Percentiles rank a stretch among this genome's conserved stretches.
phyloP scores from a whole-genome alignment of 2,888 invertebrate genomes.

The Heliconius sara region DNA sequence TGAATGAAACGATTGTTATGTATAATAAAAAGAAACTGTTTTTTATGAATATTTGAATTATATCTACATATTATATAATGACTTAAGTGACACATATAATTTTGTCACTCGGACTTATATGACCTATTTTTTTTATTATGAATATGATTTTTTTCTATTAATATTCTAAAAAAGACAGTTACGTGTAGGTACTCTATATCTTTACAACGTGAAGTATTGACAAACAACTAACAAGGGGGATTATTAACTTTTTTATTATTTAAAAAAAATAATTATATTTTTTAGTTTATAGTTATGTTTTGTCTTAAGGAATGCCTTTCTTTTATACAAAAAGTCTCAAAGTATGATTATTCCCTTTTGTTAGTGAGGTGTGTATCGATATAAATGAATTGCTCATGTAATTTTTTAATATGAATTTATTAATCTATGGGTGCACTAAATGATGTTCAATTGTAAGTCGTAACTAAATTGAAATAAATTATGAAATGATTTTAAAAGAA shows the following conservation, averaged over 20 bases:
- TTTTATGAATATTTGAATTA: background rate
- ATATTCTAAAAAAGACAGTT: no score
- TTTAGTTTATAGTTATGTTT: no score
- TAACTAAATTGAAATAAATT: constrained; percentile 41
- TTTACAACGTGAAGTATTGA: background rate
- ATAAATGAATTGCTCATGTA: constrained; percentile 38
- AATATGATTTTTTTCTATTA: background rate
- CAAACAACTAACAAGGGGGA: background rate
- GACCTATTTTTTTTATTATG: background rate
- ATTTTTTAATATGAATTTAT: constrained; percentile 33
- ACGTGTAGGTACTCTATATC: background rate
- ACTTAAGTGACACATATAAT: no score
- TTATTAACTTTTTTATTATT: background rate
- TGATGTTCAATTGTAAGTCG: constrained; percentile 40
- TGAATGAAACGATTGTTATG: background rate
- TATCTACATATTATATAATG: background rate
- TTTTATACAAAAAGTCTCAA: background rate
- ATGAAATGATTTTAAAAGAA: constrained; percentile 41
- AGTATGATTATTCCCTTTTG: background rate
- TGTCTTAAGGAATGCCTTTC: background rate
- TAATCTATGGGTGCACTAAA: constrained; percentile 38
- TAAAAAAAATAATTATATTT: background rate
- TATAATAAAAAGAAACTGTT: background rate
- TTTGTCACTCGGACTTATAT: background rate
- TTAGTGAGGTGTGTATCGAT: constrained; percentile 2